Base-by-base conservation (phyloP, 1,140 invertebrate species). In the Eufriesea mexicana region DNA sequence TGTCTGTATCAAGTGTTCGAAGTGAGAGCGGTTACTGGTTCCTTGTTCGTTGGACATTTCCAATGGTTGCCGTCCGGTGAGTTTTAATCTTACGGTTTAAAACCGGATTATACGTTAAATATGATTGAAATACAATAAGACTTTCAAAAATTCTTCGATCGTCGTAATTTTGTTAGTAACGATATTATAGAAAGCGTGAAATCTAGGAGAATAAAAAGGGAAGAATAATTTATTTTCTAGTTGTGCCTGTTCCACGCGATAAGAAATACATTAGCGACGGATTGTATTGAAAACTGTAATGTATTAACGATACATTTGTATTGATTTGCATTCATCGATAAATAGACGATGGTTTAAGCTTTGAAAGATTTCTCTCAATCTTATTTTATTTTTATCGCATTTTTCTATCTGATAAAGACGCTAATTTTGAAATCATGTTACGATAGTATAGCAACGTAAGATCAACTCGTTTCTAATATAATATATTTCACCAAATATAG, bases 11-110 rank as follows among this genome's bases (percentile, higher is more conserved):
- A 51, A 84, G 83, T 80, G 78, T 42, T 28, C 35, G 18, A 54
- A 81, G 72, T 28, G 79, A 80, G 18, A 80, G 18, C 78, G 78
- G 61, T 59, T 70, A 51, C 59, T 28, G 16, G 75, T 77, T 67
- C 35, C 82, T 59, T 66, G 61, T 77, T 73, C 82, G 75, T 85
- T 73, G 66, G 67, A 85, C 77, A 51, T 77, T 81, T 84, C 91
- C 87, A 86, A 91, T 91, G 91, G 85, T 88, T 90, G 89, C 81
- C 84, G 89, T 92, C 85, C 90, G 90, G 91, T 92, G 78, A 92
- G 91, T 91, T 72, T 49, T 45, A 66, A 82, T 42, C 49, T 25
- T 45, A 35, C 35, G 35, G 62, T 78, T 78, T 62, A 23, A 70
- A 83, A 42, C 20, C 42, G n/a, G 18, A 70, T 55, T 45, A 16